Conservation (phyloP, 2,113 vertebrate species). For the Struthidea cinerea region DNA sequence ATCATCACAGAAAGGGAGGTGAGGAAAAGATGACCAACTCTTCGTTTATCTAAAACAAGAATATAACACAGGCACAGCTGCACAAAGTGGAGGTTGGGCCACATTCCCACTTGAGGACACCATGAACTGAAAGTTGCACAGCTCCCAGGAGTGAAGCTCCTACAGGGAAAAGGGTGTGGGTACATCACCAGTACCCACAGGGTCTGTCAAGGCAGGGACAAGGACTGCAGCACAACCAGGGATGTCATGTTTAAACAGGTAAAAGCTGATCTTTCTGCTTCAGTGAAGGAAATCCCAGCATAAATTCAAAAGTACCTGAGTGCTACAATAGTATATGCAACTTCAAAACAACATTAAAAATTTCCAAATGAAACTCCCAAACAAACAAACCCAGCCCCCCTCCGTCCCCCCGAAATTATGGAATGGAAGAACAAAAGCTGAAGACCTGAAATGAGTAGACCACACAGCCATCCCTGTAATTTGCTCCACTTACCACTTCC, state of each 20-base stretch:
- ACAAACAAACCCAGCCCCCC: not conserved
- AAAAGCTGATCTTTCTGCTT: not conserved
- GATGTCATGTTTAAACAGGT: not conserved
- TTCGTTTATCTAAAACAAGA: not conserved
- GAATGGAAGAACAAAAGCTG: not conserved
- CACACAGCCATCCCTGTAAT: not conserved
- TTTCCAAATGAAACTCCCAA: not conserved
- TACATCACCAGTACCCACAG: too few species aligned
- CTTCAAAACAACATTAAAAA: not conserved
- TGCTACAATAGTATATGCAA: accelerated
- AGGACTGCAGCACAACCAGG: not conserved
- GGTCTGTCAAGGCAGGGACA: not conserved
- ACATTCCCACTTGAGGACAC: not conserved
- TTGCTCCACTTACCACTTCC: not conserved
- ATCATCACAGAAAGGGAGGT: not conserved
- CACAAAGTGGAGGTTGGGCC: not conserved
- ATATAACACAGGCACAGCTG: not conserved
- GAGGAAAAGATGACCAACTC: not conserved
- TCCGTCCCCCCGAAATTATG: accelerated
- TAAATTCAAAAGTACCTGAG: not conserved
- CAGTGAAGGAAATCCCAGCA: not conserved
- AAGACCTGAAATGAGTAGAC: not conserved
- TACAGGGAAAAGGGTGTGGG: not conserved
- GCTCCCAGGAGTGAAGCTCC: not conserved
- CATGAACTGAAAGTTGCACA: not conserved